These are phyloP conservation scores for Geophilus truncorum DNA, from an alignment of 2,888 invertebrate species.

Conservation along the genomic window DNA sequence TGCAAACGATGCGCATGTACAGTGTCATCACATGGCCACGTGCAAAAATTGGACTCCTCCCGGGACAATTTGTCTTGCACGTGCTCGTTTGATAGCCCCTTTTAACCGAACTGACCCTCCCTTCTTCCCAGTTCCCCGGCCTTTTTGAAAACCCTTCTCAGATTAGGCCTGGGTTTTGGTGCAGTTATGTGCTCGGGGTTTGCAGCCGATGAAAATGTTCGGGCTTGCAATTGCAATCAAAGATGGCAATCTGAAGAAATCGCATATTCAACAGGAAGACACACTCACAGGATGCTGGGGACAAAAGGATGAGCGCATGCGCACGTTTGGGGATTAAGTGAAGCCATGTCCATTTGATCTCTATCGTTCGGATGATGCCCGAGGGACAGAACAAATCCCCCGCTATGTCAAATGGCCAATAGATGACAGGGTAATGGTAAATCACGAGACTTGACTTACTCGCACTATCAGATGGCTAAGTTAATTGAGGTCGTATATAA, in stretches of 20 bases:
- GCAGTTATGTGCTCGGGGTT: too few relatives aligned
- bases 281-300: not conserved
- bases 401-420: slow-evolving; percentile 1
- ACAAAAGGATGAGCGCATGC: slow-evolving; percentile 10
- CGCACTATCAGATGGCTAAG: not conserved
- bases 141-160: not conserved
- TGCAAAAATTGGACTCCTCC: not conserved
- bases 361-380: not conserved
- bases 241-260: not conserved
- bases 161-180: not conserved
- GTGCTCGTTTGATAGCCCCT: not conserved
- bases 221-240: not conserved
- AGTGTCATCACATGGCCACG: not conserved
- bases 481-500: slow-evolving; percentile 1
- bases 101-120: not conserved
- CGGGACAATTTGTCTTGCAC: not conserved
- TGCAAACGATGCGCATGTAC: not conserved
- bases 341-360: slow-evolving; percentile 10
- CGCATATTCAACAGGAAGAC: slow-evolving; percentile 1
- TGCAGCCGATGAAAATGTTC: not conserved
- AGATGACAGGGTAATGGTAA: slow-evolving; percentile 4
- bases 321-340: not conserved
- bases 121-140: not conserved
- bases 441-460: not conserved
- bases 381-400: not conserved